Conservation (phyloP, 2,113 vertebrate genomes). For the Istiophorus platypterus region DNA sequence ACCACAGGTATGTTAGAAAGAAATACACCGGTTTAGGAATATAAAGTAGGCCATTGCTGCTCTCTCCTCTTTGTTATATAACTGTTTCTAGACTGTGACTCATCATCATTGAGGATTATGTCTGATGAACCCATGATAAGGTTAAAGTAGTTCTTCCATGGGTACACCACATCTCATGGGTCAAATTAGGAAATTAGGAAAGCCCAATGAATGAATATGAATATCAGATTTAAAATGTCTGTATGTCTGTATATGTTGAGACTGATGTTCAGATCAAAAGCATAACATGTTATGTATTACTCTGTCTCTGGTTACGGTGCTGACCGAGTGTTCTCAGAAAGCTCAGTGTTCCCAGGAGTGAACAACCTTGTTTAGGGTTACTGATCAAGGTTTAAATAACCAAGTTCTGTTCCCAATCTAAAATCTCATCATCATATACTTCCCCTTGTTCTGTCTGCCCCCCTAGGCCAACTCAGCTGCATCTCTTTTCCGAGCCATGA, state of each 20-base stretch:
- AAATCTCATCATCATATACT: neutral
- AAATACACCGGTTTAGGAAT: neutral
- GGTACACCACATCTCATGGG: conserved; percentile 22
- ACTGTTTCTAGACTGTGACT: conserved; percentile 72
- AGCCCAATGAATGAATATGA: conserved; percentile 16
- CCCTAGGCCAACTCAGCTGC: conserved; percentile 88
- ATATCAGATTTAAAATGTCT: conserved; percentile 4
- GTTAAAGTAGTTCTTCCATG: conserved; percentile 52
- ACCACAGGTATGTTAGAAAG: neutral
- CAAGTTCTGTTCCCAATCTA: neutral
- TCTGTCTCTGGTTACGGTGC: neutral
- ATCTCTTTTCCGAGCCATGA: conserved; percentile 92
- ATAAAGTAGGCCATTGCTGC: conserved; percentile 7
- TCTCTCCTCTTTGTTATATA: conserved; percentile 61
- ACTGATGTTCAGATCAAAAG: neutral
- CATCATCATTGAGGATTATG: conserved; percentile 73
- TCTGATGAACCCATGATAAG: conserved; percentile 42
- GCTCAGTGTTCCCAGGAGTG: neutral
- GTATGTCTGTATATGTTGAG: neutral
- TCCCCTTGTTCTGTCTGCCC: neutral
- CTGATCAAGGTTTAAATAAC: neutral
- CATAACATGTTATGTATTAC: neutral
- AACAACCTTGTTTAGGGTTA: neutral
- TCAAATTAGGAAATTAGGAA: conserved; percentile 39
- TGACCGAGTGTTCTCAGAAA: neutral